These are phyloP conservation scores for Sebastes kiyomatsui DNA, from an alignment of 2,797 vertebrate genomes.

Conservation along the genomic window DNA sequence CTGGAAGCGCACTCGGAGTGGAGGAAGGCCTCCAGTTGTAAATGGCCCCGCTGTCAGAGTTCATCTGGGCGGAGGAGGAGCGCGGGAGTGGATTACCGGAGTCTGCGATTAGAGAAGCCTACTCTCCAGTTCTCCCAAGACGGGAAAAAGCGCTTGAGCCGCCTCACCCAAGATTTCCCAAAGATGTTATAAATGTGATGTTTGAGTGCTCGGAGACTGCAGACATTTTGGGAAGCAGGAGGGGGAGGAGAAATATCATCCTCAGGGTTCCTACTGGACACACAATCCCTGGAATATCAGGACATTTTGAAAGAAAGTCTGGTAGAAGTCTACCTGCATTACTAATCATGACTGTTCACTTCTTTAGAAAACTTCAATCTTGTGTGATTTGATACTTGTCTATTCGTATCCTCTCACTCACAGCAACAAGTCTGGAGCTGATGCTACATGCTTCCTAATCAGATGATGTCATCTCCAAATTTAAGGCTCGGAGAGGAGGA, in stretches of 20 bases:
- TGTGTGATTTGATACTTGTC: neutral
- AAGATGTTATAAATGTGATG: neutral
- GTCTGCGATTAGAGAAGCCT: constrained; percentile 36
- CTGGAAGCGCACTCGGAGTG: constrained; percentile 34
- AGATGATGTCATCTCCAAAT: constrained; percentile 64
- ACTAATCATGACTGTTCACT: neutral
- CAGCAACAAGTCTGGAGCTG: neutral
- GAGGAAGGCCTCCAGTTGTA: constrained; percentile 56
- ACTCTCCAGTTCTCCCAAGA: constrained; percentile 28
- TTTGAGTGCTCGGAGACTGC: constrained; percentile 9
- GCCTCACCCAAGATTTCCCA: neutral
- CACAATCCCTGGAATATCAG: neutral
- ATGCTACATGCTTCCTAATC: constrained; percentile 21
- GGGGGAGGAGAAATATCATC: neutral
- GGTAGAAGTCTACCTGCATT: neutral
- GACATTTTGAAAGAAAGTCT: neutral
- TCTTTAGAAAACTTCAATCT: too few relatives aligned
- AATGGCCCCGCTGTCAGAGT: constrained; percentile 67
- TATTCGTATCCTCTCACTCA: neutral
- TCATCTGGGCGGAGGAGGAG: constrained; percentile 61
- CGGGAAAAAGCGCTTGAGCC: neutral
- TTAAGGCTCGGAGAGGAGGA: neutral
- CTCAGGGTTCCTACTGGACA: neutral
- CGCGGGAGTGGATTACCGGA: constrained; percentile 65
- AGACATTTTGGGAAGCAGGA: neutral